These are phyloP conservation scores for Naso thynnoides DNA, from an alignment of 2,797 vertebrate genomes.

Conservation along the genomic window DNA sequence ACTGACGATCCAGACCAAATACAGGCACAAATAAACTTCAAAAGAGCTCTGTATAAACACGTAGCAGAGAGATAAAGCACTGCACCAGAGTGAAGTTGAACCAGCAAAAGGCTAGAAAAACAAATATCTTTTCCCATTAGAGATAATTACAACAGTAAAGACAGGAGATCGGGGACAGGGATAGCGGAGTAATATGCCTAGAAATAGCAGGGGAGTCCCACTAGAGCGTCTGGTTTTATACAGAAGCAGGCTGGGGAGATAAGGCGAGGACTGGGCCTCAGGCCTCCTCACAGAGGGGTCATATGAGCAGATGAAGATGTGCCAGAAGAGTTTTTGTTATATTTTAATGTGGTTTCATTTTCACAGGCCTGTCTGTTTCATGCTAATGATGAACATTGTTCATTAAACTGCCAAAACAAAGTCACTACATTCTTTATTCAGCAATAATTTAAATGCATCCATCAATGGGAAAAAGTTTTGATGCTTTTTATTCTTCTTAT, in stretches of 20 bases:
- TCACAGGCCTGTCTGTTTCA: not conserved
- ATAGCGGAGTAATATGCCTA: conserved; percentile 50
- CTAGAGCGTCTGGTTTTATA: conserved; percentile 40
- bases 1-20: conserved; percentile 40
- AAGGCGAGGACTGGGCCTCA: conserved; percentile 13
- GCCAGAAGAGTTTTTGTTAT: not conserved
- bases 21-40: conserved; percentile 61
- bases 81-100: conserved; percentile 32
- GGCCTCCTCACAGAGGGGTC: conserved; percentile 31
- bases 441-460: too few relatives aligned
- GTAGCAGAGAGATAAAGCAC: conserved; percentile 43
- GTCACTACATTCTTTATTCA: too few relatives aligned
- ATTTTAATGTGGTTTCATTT: conserved; percentile 26
- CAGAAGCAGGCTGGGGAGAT: conserved; percentile 45
- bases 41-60: conserved; percentile 53
- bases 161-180: conserved; percentile 58
- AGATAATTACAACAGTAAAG: conserved; percentile 70
- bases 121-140: conserved; percentile 69
- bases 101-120: conserved; percentile 51
- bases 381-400: not conserved
- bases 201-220: conserved; percentile 64
- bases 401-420: too few relatives aligned
- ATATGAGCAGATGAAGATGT: conserved; percentile 5
- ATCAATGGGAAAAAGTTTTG: too few relatives aligned
- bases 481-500: too few relatives aligned